Percentiles rank a stretch among this genome's conserved stretches.
These are phyloP conservation scores for Colistium nudipinnis DNA, from an alignment of 2,113 vertebrate species.

Conservation along the genomic window DNA sequence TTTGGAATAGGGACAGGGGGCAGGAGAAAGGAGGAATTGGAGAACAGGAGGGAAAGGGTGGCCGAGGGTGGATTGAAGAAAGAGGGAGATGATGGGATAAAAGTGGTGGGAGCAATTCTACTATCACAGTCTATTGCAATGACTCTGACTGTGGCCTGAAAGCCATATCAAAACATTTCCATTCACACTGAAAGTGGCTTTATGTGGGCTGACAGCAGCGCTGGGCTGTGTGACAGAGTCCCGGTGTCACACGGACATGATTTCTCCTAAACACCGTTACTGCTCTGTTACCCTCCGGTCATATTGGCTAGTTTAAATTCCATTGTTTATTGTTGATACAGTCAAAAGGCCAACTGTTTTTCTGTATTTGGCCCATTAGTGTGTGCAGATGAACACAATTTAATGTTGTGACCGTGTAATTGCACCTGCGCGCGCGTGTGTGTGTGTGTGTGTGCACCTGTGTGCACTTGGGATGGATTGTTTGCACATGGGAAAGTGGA, in stretches of 20 bases:
- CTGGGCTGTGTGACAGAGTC: conserved; percentile 32
- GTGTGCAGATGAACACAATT: not conserved
- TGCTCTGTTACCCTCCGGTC: not conserved
- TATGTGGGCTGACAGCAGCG: conserved; percentile 57
- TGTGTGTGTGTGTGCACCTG: conserved; percentile 21
- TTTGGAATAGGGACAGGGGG: conserved; percentile 40
- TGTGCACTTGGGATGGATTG: conserved; percentile 52
- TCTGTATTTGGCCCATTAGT: not conserved
- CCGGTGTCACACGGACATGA: conserved; percentile 44
- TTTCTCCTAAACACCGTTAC: not conserved
- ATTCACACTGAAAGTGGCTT: conserved; percentile 64
- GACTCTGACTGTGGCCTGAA: conserved; percentile 58
- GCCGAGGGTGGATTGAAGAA: conserved; percentile 14
- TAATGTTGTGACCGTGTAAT: not conserved
- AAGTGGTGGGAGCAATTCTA: conserved; percentile 47
- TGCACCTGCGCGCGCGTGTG: conserved; percentile 19
- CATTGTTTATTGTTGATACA: conserved; percentile 19
- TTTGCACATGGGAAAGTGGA: conserved; percentile 64
- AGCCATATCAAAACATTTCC: conserved; percentile 61
- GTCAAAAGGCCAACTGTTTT: not conserved
- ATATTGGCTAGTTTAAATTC: not conserved
- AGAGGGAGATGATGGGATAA: conserved; percentile 9
- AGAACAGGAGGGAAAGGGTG: conserved; percentile 4
- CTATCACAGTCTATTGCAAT: conserved; percentile 50
- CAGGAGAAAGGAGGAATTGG: not conserved